Evolutionary conservation across 2,888 invertebrate genomes (phyloP), one percentile per base, ranked within the genome.

Genomic region (Xestobium rufovillosum): DNA sequence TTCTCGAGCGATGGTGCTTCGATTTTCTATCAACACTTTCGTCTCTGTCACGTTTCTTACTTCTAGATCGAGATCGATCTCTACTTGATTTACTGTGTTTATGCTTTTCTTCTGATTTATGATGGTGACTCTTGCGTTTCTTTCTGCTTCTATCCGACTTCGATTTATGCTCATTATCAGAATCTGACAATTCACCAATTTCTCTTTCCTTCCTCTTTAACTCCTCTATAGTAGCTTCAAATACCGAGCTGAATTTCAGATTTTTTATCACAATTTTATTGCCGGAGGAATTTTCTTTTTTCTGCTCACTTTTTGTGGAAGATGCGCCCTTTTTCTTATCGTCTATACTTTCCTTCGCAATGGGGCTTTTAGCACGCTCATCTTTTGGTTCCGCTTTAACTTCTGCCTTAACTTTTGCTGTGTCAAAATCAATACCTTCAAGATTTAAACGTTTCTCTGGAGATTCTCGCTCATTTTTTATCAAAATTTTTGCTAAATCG

Each of bases 231-330:
- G 76, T 75, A 45, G 76, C 76, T 50, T 76, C 78, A 62, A 75
- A 80, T 12, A 81, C 75, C 12, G 73, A 64, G 57, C 78, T 80
- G 41, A 76, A 75, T 52, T 80, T 82, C 9, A 81, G 63, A 57
- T 78, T 76, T 57, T 80, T 80, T 42, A 80, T 82, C 50, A 73
- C 68, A 49, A 82, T 82, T 66, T 77, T 80, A 29, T 65, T 64
- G 43, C 56, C 27, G 9, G 36, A 16, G n/a, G 11, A 10, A 13
- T 26, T 28, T 41, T 34, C 31, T 33, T 26, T 40, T 17, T 31
- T 38, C 16, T 26, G 39, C 36, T 32, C 27, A 27, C 19, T 4
- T n/a, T n/a, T n/a, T n/a, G n/a, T n/a, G n/a, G n/a, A n/a, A n/a
- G n/a, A n/a, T n/a, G n/a, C n/a, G n/a, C n/a, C n/a, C n/a, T n/a